These are phyloP conservation scores for Panulirus ornatus DNA, from an alignment of 1,140 invertebrate species.

Conservation along the genomic window DNA sequence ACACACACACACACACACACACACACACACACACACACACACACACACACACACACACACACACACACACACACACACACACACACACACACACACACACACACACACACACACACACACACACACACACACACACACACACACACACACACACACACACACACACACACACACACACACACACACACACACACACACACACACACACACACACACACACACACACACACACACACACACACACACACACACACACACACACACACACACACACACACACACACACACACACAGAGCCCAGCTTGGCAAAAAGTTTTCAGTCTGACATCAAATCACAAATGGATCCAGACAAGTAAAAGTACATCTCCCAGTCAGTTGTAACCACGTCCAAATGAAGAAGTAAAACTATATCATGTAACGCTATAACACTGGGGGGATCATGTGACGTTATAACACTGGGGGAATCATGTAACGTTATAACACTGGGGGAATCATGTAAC, in stretches of 20 bases:
- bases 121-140: slow-evolving; percentile 5
- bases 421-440: not conserved
- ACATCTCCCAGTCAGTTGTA: not conserved
- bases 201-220: slow-evolving; percentile 3
- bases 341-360: too few species aligned
- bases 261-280: slow-evolving; percentile 34
- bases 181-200: not conserved
- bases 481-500: too few species aligned
- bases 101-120: not conserved
- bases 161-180: not conserved
- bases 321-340: too few species aligned
- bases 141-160: slow-evolving; percentile 11
- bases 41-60: not conserved
- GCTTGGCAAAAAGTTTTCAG: not conserved
- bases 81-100: not conserved
- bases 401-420: not conserved
- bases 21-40: not conserved
- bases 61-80: slow-evolving; percentile 8
- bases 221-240: slow-evolving; percentile 11
- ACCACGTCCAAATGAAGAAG: not conserved
- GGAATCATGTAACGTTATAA: not conserved
- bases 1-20: not conserved
- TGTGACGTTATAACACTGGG: not conserved
- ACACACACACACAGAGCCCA: slow-evolving; percentile 16
- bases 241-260: slow-evolving; percentile 34